Percentiles rank a stretch among this genome's conserved stretches.
phyloP scores from a whole-genome alignment of 92 coral and sea anemone genomes.

The Galaxea fascicularis region DNA sequence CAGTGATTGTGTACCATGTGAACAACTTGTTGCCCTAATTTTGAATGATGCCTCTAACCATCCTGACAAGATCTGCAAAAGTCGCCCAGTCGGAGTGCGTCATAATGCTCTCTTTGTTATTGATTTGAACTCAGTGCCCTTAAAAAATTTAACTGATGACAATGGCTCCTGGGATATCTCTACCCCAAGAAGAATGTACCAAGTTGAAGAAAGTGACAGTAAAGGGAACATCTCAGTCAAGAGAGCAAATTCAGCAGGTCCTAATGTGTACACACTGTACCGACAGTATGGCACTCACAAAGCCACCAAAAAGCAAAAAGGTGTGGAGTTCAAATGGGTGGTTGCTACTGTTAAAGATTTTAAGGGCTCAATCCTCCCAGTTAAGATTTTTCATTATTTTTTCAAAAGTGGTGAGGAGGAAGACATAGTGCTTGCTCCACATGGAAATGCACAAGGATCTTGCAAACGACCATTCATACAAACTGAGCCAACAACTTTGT shows the following conservation, averaged over 20 bases:
- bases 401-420: conserved; percentile 62
- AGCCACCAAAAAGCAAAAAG: conserved; percentile 53
- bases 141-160: conserved; percentile 50
- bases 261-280: conserved; percentile 52
- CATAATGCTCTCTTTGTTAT: conserved; percentile 64
- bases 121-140: conserved; percentile 38
- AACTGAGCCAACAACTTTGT: conserved; percentile 43
- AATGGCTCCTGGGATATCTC: conserved; percentile 48
- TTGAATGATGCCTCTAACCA: conserved; percentile 41
- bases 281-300: conserved; percentile 72
- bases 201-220: conserved; percentile 30
- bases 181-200: conserved; percentile 59
- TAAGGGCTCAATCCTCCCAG: conserved; percentile 29
- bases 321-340: conserved; percentile 57
- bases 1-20: conserved; percentile 24
- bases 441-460: conserved; percentile 57
- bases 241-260: conserved; percentile 38
- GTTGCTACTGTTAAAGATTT: conserved; percentile 51
- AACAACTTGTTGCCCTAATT: conserved; percentile 24
- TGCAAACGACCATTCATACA: conserved; percentile 38
- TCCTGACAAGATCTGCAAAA: conserved; percentile 17
- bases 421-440: conserved; percentile 60
- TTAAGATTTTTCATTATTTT: conserved; percentile 61
- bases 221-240: conserved; percentile 42
- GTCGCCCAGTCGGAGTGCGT: conserved; percentile 25